Percentiles rank a stretch among this genome's conserved stretches.
These are phyloP conservation scores for Stomorhina lunata DNA, from an alignment of 2,888 invertebrate genomes.

Conservation along the genomic window DNA sequence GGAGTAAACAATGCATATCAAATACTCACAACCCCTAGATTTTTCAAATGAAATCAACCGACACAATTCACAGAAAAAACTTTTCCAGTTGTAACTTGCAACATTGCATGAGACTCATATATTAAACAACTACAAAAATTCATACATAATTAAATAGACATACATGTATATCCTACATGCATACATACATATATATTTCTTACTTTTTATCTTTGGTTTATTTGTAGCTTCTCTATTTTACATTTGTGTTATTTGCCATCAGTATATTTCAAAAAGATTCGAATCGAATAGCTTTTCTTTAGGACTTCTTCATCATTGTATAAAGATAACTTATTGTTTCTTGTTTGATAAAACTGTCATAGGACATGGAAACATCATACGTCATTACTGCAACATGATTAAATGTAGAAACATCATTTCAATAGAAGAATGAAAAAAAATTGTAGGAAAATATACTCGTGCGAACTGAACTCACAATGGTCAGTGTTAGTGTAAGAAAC, in stretches of 20 bases:
- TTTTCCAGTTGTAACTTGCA: not conserved
- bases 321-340: slow-evolving; percentile 58
- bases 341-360: slow-evolving; percentile 49
- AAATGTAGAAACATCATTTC: slow-evolving; percentile 7
- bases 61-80: slow-evolving; percentile 33
- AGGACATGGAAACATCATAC: slow-evolving; percentile 48
- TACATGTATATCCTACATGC: too few species aligned
- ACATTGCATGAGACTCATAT: too few species aligned
- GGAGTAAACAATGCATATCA: slow-evolving; percentile 52
- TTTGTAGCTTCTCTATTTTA: too few species aligned
- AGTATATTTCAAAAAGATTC: too few species aligned
- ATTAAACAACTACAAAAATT: too few species aligned
- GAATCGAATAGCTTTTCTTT: too few species aligned
- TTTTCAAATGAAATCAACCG: slow-evolving; percentile 37
- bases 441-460: not conserved
- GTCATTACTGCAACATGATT: slow-evolving; percentile 44
- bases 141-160: too few species aligned
- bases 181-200: too few species aligned
- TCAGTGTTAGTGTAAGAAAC: too few species aligned
- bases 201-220: too few species aligned
- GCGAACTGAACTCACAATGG: not conserved
- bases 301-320: slow-evolving; percentile 23
- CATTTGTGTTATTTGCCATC: too few species aligned
- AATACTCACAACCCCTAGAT: slow-evolving; percentile 32
- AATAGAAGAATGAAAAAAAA: not conserved